A percentile compares a stretch with the other conserved stretches of the same genome.
phyloP scores from a whole-genome alignment of 2,797 vertebrate genomes.

The Sebastiscus albofasciatus region DNA sequence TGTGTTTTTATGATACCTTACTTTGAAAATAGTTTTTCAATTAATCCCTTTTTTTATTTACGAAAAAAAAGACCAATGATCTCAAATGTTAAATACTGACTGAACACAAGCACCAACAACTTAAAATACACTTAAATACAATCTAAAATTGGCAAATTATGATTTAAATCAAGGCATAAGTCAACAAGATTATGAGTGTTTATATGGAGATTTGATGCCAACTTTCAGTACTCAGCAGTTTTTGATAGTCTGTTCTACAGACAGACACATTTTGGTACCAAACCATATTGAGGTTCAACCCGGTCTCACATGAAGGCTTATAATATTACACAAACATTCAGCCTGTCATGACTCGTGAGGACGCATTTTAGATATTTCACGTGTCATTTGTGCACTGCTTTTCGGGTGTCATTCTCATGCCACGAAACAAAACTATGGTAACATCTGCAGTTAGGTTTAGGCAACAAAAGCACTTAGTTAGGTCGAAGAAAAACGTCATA shows the following conservation, averaged over 20 bases:
- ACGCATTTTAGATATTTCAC: too few species aligned
- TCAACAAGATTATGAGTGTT: neutral
- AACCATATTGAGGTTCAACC: neutral
- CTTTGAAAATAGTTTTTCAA: neutral
- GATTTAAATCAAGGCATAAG: neutral
- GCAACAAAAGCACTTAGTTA: too few species aligned
- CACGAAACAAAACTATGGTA: too few species aligned
- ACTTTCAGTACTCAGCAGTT: neutral
- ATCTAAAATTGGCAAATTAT: neutral
- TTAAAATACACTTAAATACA: neutral
- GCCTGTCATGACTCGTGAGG: rapidly evolving
- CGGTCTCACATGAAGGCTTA: too few species aligned
- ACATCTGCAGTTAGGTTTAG: too few species aligned
- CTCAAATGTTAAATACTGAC: neutral
- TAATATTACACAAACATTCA: too few species aligned
- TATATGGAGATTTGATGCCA: neutral
- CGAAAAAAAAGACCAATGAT: neutral
- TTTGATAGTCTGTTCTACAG: neutral
- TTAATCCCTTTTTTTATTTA: neutral
- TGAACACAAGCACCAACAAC: neutral
- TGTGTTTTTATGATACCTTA: neutral
- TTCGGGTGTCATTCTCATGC: too few species aligned
- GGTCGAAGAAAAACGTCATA: too few species aligned
- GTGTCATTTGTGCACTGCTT: too few species aligned
- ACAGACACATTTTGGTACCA: neutral